Conservation (phyloP, 2,888 invertebrate genomes). For the Ophonus ardosiacus region DNA sequence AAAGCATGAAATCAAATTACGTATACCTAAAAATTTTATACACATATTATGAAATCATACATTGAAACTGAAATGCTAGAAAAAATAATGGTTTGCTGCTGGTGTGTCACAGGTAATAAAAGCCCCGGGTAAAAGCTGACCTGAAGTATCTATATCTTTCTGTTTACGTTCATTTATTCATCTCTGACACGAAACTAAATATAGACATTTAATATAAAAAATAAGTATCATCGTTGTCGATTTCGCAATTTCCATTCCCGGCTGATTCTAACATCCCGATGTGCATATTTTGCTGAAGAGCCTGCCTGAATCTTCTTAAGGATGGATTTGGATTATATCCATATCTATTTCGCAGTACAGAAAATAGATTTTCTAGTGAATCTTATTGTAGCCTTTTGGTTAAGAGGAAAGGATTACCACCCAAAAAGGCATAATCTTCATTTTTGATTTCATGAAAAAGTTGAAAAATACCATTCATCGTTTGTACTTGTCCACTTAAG, state of each 20-base stretch:
- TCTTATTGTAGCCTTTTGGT: not conserved
- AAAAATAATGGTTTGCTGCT: no score
- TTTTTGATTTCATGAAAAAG: not conserved
- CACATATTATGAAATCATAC: no score
- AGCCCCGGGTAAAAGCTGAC: no score
- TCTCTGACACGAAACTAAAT: no score
- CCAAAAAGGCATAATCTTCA: not conserved
- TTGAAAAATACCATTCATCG: not conserved
- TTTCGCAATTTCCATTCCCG: not conserved
- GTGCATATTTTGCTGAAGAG: not conserved
- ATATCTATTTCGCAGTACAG: not conserved
- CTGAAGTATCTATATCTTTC: no score
- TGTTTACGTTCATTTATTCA: no score
- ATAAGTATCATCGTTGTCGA: not conserved
- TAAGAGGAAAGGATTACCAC: not conserved
- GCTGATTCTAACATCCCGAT: not conserved
- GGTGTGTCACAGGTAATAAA: no score
- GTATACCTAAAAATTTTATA: no score
- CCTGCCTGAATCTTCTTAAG: not conserved
- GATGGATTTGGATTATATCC: not conserved
- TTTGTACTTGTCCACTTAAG: not conserved
- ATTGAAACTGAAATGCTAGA: no score
- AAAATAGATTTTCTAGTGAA: slow-evolving; percentile 1
- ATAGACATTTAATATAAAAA: no score
- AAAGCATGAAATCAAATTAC: no score